These are phyloP conservation scores for Platycheirus rosarum DNA, from an alignment of 2,888 invertebrate genomes.

Conservation along the genomic window DNA sequence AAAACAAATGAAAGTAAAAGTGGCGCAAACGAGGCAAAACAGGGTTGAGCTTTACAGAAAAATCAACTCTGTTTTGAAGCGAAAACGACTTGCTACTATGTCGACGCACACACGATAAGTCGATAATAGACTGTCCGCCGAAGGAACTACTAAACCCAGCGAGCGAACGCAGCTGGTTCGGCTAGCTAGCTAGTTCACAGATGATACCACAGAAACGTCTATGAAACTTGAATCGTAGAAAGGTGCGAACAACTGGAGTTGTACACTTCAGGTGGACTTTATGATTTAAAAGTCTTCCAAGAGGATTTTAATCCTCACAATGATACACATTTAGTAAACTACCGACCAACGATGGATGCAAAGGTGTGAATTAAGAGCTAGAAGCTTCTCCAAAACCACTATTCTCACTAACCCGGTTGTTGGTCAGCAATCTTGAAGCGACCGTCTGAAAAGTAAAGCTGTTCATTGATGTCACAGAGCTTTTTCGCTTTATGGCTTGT, in stretches of 20 bases:
- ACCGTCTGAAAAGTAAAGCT: constrained; percentile 57
- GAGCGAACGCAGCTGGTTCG: constrained; percentile 62
- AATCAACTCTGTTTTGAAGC: constrained; percentile 60
- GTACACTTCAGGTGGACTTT: constrained; percentile 45
- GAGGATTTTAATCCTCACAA: not conserved
- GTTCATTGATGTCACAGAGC: constrained; percentile 47
- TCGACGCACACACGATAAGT: constrained; percentile 49
- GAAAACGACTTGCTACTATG: constrained; percentile 61
- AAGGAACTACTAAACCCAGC: constrained; percentile 48
- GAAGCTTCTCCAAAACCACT: not conserved
- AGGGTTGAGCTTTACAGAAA: constrained; percentile 12
- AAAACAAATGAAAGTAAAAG: constrained; percentile 57
- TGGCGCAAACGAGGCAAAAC: constrained; percentile 32
- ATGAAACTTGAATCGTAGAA: constrained; percentile 67
- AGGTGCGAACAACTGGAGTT: constrained; percentile 40
- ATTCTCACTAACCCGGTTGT: constrained; percentile 2
- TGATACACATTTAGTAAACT: too few species aligned
- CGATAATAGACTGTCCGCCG: constrained; percentile 44
- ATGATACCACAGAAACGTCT: constrained; percentile 59
- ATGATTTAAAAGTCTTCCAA: not conserved
- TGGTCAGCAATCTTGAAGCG: not conserved
- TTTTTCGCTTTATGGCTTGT: constrained; percentile 42
- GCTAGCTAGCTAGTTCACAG: constrained; percentile 49
- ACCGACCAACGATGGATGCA: not conserved
- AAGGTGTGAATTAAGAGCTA: not conserved